phyloP scores from a whole-genome alignment of 2,797 vertebrate species.

The Gymnothorax reevesii region DNA sequence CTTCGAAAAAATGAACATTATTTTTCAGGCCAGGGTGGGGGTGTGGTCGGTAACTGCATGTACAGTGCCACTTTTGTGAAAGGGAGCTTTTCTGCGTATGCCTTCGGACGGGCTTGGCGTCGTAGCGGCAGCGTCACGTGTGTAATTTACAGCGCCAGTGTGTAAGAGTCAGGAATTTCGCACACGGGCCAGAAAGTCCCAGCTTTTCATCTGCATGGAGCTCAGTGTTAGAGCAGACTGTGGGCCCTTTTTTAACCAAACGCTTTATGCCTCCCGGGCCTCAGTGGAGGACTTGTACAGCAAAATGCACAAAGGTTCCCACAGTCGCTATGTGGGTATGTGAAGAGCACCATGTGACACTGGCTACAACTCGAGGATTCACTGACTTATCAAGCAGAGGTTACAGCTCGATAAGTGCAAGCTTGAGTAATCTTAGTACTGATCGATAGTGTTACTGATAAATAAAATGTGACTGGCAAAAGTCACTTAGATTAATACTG shows the following conservation, averaged over 20 bases:
- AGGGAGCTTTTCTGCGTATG: neutral
- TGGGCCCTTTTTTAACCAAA: neutral
- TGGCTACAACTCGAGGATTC: neutral
- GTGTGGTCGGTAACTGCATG: neutral
- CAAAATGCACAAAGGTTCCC: neutral
- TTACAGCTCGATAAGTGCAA: neutral
- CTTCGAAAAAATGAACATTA: neutral
- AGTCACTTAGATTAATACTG: neutral
- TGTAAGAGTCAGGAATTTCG: conserved; percentile 21
- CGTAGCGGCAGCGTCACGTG: neutral
- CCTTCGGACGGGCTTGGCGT: neutral
- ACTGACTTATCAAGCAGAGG: neutral
- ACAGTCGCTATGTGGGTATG: neutral
- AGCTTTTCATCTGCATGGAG: neutral
- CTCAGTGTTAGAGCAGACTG: neutral
- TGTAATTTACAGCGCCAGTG: conserved; percentile 9
- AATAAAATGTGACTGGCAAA: neutral
- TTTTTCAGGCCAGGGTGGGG: neutral
- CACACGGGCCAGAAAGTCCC: conserved; percentile 10
- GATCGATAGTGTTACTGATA: neutral
- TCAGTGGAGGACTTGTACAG: neutral
- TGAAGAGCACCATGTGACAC: neutral
- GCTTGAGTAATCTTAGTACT: neutral
- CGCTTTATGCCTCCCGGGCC: neutral
- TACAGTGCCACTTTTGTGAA: conserved; percentile 27